A percentile compares a stretch with the other conserved stretches of the same genome.
Conservation (phyloP, 2,113 vertebrate species). For the Vimba vimba region DNA sequence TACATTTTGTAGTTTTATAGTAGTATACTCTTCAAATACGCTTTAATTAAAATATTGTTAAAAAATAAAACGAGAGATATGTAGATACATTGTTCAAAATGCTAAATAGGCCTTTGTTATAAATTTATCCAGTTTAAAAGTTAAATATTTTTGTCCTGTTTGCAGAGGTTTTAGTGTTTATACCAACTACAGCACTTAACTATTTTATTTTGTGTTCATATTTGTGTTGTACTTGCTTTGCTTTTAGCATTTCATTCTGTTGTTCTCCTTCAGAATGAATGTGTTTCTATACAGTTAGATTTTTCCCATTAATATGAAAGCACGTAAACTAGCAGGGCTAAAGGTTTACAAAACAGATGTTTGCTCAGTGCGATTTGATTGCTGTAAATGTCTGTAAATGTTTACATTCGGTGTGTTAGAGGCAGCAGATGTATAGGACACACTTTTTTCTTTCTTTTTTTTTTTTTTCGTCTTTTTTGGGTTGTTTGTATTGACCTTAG, state of each 20-base stretch:
- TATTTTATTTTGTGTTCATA: slow-evolving; percentile 20
- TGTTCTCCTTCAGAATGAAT: background rate
- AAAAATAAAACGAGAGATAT: slow-evolving; percentile 26
- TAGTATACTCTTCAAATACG: slow-evolving; percentile 44
- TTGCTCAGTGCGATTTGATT: slow-evolving; percentile 25
- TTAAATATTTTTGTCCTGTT: slow-evolving; percentile 50
- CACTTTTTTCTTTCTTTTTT: background rate
- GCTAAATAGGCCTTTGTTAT: slow-evolving; percentile 36
- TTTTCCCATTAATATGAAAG: slow-evolving; percentile 56
- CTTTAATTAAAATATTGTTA: slow-evolving; percentile 47
- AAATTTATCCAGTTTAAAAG: slow-evolving; percentile 47
- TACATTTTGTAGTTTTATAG: background rate
- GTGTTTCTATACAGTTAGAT: slow-evolving; percentile 30
- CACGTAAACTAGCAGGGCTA: slow-evolving; percentile 23
- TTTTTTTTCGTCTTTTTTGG: background rate
- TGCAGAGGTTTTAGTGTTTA: slow-evolving; percentile 5
- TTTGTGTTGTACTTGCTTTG: slow-evolving; percentile 16
- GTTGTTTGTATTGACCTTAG: slow-evolving; percentile 14
- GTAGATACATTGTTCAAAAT: slow-evolving; percentile 44
- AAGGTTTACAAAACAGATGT: slow-evolving; percentile 33
- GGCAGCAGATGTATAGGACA: slow-evolving; percentile 10
- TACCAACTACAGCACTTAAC: slow-evolving; percentile 16
- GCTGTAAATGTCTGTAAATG: slow-evolving; percentile 44
- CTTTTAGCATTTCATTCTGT: background rate
- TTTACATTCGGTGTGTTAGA: slow-evolving; percentile 46